Conservation (phyloP, 1,140 invertebrate species). For the Onthophagus taurus region DNA sequence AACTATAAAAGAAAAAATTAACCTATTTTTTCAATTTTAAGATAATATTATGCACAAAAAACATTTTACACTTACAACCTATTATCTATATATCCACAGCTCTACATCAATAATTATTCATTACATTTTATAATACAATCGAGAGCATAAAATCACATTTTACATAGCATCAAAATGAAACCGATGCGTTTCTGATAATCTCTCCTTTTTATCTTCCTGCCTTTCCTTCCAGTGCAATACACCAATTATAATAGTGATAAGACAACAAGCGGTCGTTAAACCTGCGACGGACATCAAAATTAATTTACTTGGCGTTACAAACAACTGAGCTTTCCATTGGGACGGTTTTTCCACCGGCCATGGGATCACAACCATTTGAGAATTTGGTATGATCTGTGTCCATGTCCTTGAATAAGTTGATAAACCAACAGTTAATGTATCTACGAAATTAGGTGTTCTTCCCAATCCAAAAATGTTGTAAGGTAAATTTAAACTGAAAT, state of each 20-base stretch:
- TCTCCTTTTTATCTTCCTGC: conserved; percentile 82
- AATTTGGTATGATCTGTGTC: conserved; percentile 91
- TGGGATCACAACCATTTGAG: conserved; percentile 93
- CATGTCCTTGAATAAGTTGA: conserved; percentile 61
- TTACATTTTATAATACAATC: too few species aligned
- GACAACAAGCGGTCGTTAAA: conserved; percentile 73
- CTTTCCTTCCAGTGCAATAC: conserved; percentile 90
- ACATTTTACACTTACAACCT: too few species aligned
- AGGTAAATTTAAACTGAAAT: conserved; percentile 85
- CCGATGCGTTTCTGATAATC: conserved; percentile 73
- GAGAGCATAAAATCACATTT: conserved; percentile 14
- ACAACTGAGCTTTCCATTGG: conserved; percentile 87
- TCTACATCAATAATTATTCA: too few species aligned
- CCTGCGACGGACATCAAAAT: conserved; percentile 88
- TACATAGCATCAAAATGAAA: conserved; percentile 78
- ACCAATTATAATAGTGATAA: conserved; percentile 77
- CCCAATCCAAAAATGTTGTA: conserved; percentile 94
- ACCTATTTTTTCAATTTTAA: too few species aligned
- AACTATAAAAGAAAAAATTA: too few species aligned
- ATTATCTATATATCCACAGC: too few species aligned
- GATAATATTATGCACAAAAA: too few species aligned
- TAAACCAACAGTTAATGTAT: conserved; percentile 76
- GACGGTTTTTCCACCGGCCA: conserved; percentile 65
- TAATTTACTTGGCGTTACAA: conserved; percentile 90
- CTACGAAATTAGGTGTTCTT: conserved; percentile 94